Evolutionary conservation across 1,140 invertebrate genomes (phyloP), one percentile per base, ranked within the genome.

Genomic region (Anastrepha obliqua): DNA sequence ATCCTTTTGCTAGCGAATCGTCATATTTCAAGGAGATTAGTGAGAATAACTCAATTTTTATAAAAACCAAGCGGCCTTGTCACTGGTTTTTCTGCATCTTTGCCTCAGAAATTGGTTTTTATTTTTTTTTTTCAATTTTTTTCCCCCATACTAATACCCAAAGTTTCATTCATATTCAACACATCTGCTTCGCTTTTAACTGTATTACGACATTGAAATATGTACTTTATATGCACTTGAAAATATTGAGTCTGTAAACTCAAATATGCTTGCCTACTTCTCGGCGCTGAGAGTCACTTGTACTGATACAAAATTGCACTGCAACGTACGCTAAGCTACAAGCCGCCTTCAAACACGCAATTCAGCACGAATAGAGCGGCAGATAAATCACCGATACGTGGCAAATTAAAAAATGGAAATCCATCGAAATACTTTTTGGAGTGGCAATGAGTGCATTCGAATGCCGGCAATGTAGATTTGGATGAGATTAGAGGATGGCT

Each of bases 401-500:
- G 74, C 74, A 81, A 81, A 81, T 81, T 81, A 81, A 81, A 81
- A 81, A 81, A 55, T 81, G 9, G 47, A 81, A 81, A 58, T 29
- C 74, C 74, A 81, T 55, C 47, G 47, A 81, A 81, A 55, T 47
- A 81, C 44, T 74, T 81, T 81, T 55, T 74, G 1, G 51, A 81
- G 74, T 81, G 47, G 15, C 74, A 58, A 29, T n/a, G 47, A 81
- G 74, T 55, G 74, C 74, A 81, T 9, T 81, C 47, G 20, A 9
- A 20, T 81, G 74, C 47, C 74, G 44, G 44, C 47, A 44, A 20
- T 58, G n/a, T 51, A 81, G 47, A 81, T 81, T 55, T 51, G 74
- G 9, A 20, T 8, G 47, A 20, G 74, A 81, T 81, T 81, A 81
- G 74, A 15, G n/a, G 8, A 20, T 81, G 67, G 47, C 74, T 47